Conservation (phyloP, 2,888 invertebrate genomes). For the Lasius platythorax region DNA sequence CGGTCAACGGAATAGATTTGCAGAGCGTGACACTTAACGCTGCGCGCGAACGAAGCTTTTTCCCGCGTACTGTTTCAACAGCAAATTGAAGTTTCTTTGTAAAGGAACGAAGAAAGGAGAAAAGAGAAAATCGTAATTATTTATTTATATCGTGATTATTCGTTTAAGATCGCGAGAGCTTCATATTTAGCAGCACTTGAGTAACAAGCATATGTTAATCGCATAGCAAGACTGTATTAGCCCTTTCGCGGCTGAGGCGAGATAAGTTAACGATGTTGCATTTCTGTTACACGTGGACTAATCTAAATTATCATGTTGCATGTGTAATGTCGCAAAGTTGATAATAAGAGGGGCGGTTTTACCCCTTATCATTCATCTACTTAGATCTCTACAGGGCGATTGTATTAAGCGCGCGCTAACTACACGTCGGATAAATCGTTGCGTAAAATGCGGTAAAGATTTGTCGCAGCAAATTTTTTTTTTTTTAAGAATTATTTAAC, state of each 20-base stretch:
- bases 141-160: not conserved
- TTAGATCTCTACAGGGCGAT: not conserved
- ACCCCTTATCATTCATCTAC: constrained; percentile 25
- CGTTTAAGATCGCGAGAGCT: constrained; percentile 28
- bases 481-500: not conserved
- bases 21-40: constrained; percentile 11
- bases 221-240: not conserved
- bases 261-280: not conserved
- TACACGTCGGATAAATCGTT: not conserved
- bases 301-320: constrained; percentile 27
- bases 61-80: not conserved
- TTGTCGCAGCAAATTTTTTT: not conserved
- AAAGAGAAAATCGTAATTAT: not conserved
- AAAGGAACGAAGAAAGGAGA: not conserved
- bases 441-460: not conserved
- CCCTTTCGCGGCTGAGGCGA: not conserved
- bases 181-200: constrained; percentile 26
- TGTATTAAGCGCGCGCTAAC: not conserved
- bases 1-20: constrained; percentile 13
- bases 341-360: constrained; percentile 22
- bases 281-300: not conserved
- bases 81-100: not conserved
- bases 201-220: constrained; percentile 19
- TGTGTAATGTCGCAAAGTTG: not conserved
- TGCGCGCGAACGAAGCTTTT: constrained; percentile 10